Evolutionary conservation across 2,113 vertebrate species (phyloP).

Genomic region (Coturnix japonica): DNA sequence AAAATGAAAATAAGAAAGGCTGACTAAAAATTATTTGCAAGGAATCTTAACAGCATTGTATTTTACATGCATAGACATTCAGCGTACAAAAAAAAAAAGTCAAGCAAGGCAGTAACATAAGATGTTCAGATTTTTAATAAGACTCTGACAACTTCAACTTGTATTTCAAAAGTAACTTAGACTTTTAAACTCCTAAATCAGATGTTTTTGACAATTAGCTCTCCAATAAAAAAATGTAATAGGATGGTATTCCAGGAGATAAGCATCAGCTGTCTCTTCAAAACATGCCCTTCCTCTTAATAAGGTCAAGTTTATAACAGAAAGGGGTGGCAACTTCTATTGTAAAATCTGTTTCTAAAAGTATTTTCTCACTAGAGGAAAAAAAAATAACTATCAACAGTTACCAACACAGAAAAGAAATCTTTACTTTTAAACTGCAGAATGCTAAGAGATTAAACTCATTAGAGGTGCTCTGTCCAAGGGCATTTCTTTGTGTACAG

Average conservation of each 20-base stretch:
- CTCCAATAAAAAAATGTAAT: background rate
- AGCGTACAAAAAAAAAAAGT: background rate
- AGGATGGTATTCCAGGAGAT: background rate
- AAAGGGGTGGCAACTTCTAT: background rate
- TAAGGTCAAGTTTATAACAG: background rate
- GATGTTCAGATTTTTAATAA: background rate
- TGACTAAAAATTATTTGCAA: background rate
- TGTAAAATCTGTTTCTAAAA: background rate
- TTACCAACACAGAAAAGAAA: background rate
- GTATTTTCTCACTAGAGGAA: background rate
- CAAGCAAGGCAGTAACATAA: background rate
- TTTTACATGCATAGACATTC: background rate
- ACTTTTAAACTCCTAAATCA: background rate
- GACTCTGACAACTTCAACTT: background rate
- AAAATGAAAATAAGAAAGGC: background rate
- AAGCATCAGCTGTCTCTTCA: background rate
- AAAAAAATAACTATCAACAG: background rate
- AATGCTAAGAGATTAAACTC: background rate
- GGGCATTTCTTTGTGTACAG: background rate
- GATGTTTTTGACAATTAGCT: background rate
- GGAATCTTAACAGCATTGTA: background rate
- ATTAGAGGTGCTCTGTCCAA: background rate
- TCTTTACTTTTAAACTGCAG: background rate
- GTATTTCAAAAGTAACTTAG: background rate
- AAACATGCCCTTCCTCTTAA: background rate